Base-by-base conservation (phyloP, 30 jellyfish, hydroid and myxozoan species). In the Hydractinia echinata region DNA sequence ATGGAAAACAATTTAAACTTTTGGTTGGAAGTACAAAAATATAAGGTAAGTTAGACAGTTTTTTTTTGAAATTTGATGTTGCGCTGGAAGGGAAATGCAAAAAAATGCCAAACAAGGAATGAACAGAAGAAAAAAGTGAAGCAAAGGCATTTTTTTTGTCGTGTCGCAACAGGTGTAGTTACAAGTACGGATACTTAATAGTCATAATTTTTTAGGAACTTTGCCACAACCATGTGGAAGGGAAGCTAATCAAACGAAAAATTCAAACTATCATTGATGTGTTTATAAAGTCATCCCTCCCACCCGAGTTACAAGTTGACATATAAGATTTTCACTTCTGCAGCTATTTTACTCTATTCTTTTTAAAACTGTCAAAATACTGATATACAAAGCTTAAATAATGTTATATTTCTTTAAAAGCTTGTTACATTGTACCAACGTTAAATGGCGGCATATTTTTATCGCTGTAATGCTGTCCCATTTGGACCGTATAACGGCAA, bases 11-110 rank as follows among this genome's bases (percentile, higher is more conserved):
- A 86, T 66, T 81, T 85, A 56, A 55, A 90, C 62, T 90, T 90
- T 78, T 90, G 97, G 97, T 16, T 86, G 71, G 97, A 90, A 81
- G 89, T 90, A 2, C 97, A 90, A 73, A 86, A 85, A 53, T 90
- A 66, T 66, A 90, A 90, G 96, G 97, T 90, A 73, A 56, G 44
- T 30, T 30, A n/a, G 49, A 8, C 8, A 1, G 49, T 19, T 66
- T 66, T 66, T 8, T 8, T 66, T 66, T 66, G 0, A 19, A 6
- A 66, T 6, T 19, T 1, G 8, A 19, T 66, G 49, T 10, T 0
- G 21, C 15, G 21, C 8, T 49, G 4, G 76, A 6, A 0, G 15
- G 21, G 8, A 19, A 19, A 6, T 66, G 8, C 4, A 66, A 66
- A 6, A 13, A 13, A 60, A 60, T 60, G 19, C 2, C 20, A 15